Conservation (phyloP, 2,113 vertebrate species). For the Mustela lutreola region DNA sequence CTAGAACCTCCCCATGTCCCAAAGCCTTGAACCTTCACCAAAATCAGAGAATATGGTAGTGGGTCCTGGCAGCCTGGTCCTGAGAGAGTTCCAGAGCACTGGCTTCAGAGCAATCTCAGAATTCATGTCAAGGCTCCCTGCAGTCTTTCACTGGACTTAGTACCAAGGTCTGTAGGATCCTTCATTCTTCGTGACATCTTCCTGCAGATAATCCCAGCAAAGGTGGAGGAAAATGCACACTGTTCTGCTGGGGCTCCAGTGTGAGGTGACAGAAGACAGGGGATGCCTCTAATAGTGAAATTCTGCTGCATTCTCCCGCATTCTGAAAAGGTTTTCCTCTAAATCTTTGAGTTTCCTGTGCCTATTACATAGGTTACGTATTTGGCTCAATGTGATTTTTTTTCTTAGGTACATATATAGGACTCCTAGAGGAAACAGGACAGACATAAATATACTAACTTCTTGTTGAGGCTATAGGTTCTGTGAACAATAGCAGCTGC, state of each 20-base stretch:
- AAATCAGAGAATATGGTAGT: background rate
- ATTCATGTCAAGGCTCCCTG: background rate
- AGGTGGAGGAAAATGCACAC: background rate
- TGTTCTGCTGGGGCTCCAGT: background rate
- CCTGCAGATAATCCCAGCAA: rapidly evolving
- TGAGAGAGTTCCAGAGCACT: background rate
- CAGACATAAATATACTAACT: conserved; percentile 78
- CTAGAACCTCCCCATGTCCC: background rate
- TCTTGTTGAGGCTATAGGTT: conserved; percentile 74
- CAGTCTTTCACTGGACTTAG: background rate
- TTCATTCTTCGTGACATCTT: background rate
- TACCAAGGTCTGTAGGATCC: background rate
- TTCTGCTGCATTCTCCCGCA: background rate
- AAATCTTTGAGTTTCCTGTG: conserved; percentile 61
- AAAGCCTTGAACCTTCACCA: background rate
- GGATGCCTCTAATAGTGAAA: background rate
- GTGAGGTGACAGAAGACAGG: conserved; percentile 9
- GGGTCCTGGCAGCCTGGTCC: background rate
- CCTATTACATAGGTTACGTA: conserved; percentile 19
- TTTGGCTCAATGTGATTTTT: conserved; percentile 50
- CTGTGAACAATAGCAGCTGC: conserved; percentile 64
- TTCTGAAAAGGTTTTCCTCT: conserved; percentile 35
- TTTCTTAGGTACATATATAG: conserved; percentile 19
- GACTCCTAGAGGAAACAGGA: conserved; percentile 70
- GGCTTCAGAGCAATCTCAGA: background rate